Base-by-base conservation (phyloP, 1,140 invertebrate genomes). In the Palaemon carinicauda region DNA sequence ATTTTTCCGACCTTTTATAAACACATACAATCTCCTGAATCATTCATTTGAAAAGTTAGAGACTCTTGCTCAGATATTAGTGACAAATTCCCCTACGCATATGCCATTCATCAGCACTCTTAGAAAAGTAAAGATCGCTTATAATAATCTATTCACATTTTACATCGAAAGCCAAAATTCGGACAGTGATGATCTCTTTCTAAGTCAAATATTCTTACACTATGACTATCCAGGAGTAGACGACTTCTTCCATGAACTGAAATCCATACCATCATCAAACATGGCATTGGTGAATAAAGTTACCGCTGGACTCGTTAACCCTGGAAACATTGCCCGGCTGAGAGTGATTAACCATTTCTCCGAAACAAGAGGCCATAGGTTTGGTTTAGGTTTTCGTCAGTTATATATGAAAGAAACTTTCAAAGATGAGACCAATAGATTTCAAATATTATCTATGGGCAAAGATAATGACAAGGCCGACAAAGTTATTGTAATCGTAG, bases 171-270 rank as follows among this genome's bases (percentile, higher is more conserved):
- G 50, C 21, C 19, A 41, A 1, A 75, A 27, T 15, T 51, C 65
- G 19, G 81, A 83, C 33, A 71, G 75, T 21, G 81, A 83, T 41
- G 81, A 83, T 21, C 41, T 54, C 7, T 83, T 83, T 53, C 56
- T 83, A 41, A 10, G 17, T 12, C 69, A 75, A 56, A 75, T 75
- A 29, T 83, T 83, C 33, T 51, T 29, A 2, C 71, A 75, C 33
- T 83, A 56, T n/a, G 81, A 83, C 27, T 75, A 75, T 15, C 81
- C 74, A 24, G 81, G 81, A 19, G 71, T 83, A 10, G 71, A 77
- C 17, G 81, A 83, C 24, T 83, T 83, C 33, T 83, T 83, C 71
- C 81, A 83, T 12, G 81, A 83, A 29, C 0, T 83, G 52, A 74
- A 41, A n/a, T 27, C 54, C 1, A 51, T 71, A 9, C 56, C 81